A percentile compares a stretch with the other conserved stretches of the same genome.
phyloP scores from a whole-genome alignment of 2,888 invertebrate species.

The Eucriotettix oculatus region DNA sequence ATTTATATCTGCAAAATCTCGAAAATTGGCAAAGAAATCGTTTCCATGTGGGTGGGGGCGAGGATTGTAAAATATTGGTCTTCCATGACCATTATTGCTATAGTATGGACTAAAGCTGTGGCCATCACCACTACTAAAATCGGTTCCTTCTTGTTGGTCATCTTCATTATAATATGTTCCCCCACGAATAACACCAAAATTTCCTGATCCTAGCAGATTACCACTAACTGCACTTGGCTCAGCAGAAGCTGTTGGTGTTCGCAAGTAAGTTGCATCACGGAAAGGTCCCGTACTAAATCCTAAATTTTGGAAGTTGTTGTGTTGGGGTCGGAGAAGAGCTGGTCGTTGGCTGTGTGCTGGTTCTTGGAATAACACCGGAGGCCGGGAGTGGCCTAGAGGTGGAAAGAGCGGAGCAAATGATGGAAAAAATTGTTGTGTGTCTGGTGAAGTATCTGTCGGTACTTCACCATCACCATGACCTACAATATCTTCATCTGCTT shows the following conservation, averaged over 20 bases:
- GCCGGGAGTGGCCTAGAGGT: slow-evolving; percentile 41
- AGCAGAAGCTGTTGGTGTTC: slow-evolving; percentile 21
- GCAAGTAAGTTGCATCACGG: slow-evolving; percentile 28
- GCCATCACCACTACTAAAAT: slow-evolving; percentile 29
- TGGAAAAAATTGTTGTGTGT: slow-evolving; percentile 43
- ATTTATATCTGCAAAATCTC: slow-evolving; percentile 81
- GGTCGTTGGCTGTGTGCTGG: slow-evolving; percentile 43
- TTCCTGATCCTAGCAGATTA: slow-evolving; percentile 61
- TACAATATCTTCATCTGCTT: too few relatives aligned
- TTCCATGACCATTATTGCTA: slow-evolving; percentile 53
- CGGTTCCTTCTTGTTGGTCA: slow-evolving; percentile 33
- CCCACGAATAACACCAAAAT: slow-evolving; percentile 72
- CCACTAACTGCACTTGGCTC: slow-evolving; percentile 24
- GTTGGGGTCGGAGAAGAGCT: slow-evolving; percentile 17
- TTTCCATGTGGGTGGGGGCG: slow-evolving; percentile 47
- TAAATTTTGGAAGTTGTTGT: slow-evolving; percentile 10
- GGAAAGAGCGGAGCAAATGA: slow-evolving; percentile 54
- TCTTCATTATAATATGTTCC: slow-evolving; percentile 58
- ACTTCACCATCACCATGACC: not conserved
- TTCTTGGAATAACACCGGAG: slow-evolving; percentile 31
- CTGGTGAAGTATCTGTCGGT: not conserved
- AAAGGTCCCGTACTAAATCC: slow-evolving; percentile 10
- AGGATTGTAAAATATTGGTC: slow-evolving; percentile 52
- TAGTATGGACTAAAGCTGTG: slow-evolving; percentile 32
- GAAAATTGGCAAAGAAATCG: slow-evolving; percentile 77